Conservation (phyloP, 2,888 invertebrate species). For the Actias luna region DNA sequence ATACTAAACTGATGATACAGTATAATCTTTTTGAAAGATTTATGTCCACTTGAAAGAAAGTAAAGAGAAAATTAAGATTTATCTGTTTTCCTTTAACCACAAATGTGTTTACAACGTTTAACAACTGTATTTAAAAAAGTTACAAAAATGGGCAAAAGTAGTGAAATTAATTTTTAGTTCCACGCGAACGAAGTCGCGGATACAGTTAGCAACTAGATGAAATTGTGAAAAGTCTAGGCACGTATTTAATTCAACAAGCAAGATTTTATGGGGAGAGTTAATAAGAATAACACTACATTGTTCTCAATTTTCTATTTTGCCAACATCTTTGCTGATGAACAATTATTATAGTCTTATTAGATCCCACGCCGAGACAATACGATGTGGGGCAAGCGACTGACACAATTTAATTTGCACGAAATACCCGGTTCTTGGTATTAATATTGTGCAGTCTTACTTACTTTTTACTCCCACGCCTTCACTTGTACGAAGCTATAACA, state of each 20-base stretch:
- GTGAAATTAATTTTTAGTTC: too few species aligned
- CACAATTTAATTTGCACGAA: slow-evolving; percentile 77
- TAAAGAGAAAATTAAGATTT: slow-evolving; percentile 3
- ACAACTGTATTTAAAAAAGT: too few species aligned
- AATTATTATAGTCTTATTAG: slow-evolving; percentile 62
- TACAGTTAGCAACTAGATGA: too few species aligned
- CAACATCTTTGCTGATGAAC: slow-evolving; percentile 62
- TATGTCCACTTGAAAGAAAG: neutral
- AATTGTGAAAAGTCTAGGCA: neutral
- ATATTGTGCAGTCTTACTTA: slow-evolving; percentile 44
- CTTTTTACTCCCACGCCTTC: slow-evolving; percentile 59
- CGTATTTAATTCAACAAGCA: neutral
- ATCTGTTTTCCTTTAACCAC: neutral
- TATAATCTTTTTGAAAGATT: neutral
- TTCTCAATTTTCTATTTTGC: slow-evolving; percentile 74
- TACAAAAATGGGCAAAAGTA: neutral
- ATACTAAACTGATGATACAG: neutral
- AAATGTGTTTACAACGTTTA: neutral
- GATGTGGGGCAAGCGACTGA: slow-evolving; percentile 77
- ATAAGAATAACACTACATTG: slow-evolving; percentile 62
- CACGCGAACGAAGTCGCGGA: too few species aligned
- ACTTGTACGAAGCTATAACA: slow-evolving; percentile 4
- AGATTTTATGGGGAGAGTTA: slow-evolving; percentile 52
- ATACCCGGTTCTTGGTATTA: slow-evolving; percentile 47
- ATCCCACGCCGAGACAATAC: slow-evolving; percentile 76